Evolutionary conservation across 2,797 vertebrate genomes (phyloP).

Genomic region (Betta splendens): DNA sequence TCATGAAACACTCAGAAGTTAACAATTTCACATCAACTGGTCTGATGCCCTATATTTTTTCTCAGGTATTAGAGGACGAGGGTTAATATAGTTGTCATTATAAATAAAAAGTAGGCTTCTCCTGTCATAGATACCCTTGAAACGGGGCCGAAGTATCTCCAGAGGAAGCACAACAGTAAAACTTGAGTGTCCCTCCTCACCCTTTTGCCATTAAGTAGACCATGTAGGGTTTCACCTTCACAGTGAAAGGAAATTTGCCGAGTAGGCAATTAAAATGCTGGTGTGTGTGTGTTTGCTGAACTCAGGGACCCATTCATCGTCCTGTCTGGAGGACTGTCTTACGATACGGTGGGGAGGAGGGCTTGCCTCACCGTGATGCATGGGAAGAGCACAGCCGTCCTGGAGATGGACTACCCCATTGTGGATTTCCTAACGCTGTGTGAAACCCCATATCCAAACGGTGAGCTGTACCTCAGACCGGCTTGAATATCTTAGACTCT

Average conservation of each 20-base stretch:
- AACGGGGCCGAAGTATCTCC: slow-evolving; percentile 53
- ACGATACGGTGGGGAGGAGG: slow-evolving; percentile 94
- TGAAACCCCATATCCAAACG: slow-evolving; percentile 97
- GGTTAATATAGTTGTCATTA: slow-evolving; percentile 53
- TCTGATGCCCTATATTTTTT: slow-evolving; percentile 31
- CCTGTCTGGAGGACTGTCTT: slow-evolving; percentile 95
- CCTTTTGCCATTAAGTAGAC: slow-evolving; percentile 18
- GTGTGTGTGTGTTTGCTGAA: slow-evolving; percentile 42
- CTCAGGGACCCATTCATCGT: slow-evolving; percentile 96
- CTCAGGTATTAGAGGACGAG: slow-evolving; percentile 41
- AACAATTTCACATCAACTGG: slow-evolving; percentile 28
- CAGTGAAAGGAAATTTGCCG: slow-evolving; percentile 5
- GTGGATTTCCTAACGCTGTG: slow-evolving; percentile 98
- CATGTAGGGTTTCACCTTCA: slow-evolving; percentile 1
- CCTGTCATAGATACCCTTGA: slow-evolving; percentile 15
- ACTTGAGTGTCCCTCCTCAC: slow-evolving; percentile 14
- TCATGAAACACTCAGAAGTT: not conserved
- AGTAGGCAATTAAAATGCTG: slow-evolving; percentile 24
- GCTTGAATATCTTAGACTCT: not conserved
- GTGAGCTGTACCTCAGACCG: slow-evolving; percentile 65
- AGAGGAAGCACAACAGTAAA: slow-evolving; percentile 35
- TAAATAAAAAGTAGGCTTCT: slow-evolving; percentile 54
- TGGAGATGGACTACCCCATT: slow-evolving; percentile 99
- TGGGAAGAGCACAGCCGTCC: slow-evolving; percentile 95
- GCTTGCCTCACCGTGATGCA: slow-evolving; percentile 99